A percentile compares a stretch with the other conserved stretches of the same genome.
These are phyloP conservation scores for Neomonachus schauinslandi DNA, from an alignment of 2,113 vertebrate species.

Conservation along the genomic window DNA sequence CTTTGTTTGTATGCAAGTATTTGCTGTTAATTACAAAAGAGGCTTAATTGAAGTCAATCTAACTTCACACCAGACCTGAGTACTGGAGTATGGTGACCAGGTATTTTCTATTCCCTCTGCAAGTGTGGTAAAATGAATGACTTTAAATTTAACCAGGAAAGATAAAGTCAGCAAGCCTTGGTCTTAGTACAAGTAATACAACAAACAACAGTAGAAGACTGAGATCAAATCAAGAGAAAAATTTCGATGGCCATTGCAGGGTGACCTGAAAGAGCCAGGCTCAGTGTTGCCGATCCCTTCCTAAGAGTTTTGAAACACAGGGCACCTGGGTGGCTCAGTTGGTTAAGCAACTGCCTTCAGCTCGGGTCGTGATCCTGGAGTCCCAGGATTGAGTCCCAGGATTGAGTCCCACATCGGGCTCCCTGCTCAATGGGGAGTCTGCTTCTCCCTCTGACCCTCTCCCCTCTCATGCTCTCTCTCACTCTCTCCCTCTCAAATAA, in stretches of 20 bases:
- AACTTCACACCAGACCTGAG: constrained; percentile 20
- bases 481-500: too few relatives aligned
- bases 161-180: background rate
- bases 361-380: too few relatives aligned
- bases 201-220: background rate
- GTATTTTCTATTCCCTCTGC: background rate
- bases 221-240: background rate
- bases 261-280: background rate
- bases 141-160: background rate
- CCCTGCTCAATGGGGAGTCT: too few relatives aligned
- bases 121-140: background rate
- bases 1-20: constrained; percentile 26
- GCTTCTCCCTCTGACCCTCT: too few relatives aligned
- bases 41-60: background rate
- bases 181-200: background rate
- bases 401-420: too few relatives aligned
- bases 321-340: too few relatives aligned
- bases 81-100: background rate
- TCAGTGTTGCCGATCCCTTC: background rate
- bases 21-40: constrained; percentile 45
- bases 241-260: background rate
- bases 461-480: too few relatives aligned
- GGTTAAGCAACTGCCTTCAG: too few relatives aligned
- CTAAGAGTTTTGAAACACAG: background rate
- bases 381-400: too few relatives aligned